Evolutionary conservation across 2,888 invertebrate genomes (phyloP).

Genomic region (Cylindroiulus punctatus): DNA sequence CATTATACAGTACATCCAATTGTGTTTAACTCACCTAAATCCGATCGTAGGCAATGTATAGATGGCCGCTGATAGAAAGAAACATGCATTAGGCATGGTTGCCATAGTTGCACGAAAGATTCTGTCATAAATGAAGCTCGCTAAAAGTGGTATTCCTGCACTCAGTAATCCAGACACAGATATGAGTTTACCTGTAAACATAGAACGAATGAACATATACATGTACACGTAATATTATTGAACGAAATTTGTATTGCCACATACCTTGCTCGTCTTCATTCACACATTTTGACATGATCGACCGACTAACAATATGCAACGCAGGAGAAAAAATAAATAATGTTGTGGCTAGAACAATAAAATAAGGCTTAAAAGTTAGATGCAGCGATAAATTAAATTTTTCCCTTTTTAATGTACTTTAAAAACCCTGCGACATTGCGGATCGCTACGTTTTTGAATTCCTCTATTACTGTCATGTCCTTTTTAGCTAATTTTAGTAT

Average conservation of each 20-base stretch:
- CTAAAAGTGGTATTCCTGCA: conserved; percentile 37
- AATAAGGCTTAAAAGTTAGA: not conserved
- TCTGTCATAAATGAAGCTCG: conserved; percentile 40
- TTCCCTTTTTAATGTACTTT: no score
- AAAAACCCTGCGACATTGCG: no score
- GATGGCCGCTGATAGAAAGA: conserved; percentile 12
- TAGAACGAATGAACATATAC: no score
- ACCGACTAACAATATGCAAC: not conserved
- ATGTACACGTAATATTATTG: no score
- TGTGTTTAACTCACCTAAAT: conserved; percentile 2
- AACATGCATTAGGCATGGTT: conserved; percentile 21
- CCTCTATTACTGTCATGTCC: no score
- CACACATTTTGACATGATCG: conserved; percentile 36
- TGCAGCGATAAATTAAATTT: no score
- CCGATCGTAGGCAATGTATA: not conserved
- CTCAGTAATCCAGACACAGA: conserved; percentile 13
- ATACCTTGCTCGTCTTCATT: conserved; percentile 45
- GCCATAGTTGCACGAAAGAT: conserved; percentile 47
- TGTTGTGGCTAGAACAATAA: conserved; percentile 1
- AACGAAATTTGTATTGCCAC: not conserved
- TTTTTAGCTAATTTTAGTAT: no score
- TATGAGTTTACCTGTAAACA: not conserved
- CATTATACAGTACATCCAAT: no score
- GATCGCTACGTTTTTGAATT: no score
- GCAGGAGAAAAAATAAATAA: conserved; percentile 17